These are phyloP conservation scores for Pseudopipra pipra DNA, from an alignment of 2,113 vertebrate genomes.

Conservation along the genomic window DNA sequence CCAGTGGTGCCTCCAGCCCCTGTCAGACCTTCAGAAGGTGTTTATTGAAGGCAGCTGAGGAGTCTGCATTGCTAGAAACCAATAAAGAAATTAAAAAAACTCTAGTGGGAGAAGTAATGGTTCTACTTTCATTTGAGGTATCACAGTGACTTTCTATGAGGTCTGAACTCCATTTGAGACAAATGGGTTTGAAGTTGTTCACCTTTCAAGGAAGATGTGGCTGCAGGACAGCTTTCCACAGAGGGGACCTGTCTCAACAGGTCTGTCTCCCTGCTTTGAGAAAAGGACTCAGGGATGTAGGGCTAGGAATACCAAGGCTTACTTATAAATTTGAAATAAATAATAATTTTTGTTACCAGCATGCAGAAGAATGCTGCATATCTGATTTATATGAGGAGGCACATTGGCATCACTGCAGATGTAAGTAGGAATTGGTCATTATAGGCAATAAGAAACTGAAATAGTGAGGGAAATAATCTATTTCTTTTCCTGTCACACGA, in stretches of 20 bases:
- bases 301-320: neutral
- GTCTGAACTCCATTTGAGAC: neutral
- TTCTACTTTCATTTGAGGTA: neutral
- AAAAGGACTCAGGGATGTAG: neutral
- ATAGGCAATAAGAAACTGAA: neutral
- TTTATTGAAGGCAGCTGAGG: neutral
- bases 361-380: neutral
- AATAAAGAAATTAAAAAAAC: accelerated
- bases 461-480: neutral
- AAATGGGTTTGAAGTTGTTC: neutral
- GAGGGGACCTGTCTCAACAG: neutral
- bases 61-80: neutral
- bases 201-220: neutral
- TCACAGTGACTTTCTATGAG: neutral
- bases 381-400: neutral
- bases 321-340: neutral
- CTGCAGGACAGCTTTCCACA: neutral
- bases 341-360: neutral
- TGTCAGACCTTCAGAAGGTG: neutral
- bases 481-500: neutral
- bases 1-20: neutral
- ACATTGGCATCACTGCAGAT: neutral
- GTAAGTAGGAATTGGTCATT: neutral
- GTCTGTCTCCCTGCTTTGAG: neutral
- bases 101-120: neutral